Evolutionary conservation across 1,140 invertebrate species (phyloP).

Genomic region (Anastatus disparis): DNA sequence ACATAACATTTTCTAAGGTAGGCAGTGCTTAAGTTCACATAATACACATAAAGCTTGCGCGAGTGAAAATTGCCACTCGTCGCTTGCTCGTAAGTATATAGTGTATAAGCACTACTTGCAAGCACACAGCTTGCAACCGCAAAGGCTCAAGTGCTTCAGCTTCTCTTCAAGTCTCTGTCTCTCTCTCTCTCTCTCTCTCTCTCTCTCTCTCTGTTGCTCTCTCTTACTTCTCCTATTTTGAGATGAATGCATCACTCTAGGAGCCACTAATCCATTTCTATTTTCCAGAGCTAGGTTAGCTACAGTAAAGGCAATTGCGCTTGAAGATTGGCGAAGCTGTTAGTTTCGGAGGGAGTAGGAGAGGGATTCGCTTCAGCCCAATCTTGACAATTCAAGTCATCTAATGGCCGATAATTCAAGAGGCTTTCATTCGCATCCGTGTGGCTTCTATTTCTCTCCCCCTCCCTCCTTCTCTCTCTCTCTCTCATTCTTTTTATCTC

Average conservation of each 20-base stretch:
- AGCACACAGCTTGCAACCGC: too few species aligned
- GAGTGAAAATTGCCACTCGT: too few species aligned
- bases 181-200: too few species aligned
- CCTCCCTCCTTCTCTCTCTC: neutral
- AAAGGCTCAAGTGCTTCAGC: too few species aligned
- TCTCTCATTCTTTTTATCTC: neutral
- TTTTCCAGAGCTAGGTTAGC: neutral
- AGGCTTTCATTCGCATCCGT: slow-evolving; percentile 8
- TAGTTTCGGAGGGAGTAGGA: slow-evolving; percentile 2
- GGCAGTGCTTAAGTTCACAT: neutral
- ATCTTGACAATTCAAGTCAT: slow-evolving; percentile 37
- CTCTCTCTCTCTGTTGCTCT: too few species aligned
- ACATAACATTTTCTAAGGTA: too few species aligned
- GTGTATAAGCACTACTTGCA: too few species aligned
- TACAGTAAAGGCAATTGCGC: slow-evolving; percentile 2
- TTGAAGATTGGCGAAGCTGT: slow-evolving; percentile 16
- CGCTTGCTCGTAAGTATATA: too few species aligned
- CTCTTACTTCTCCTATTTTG: neutral
- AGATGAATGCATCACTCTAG: slow-evolving; percentile 1
- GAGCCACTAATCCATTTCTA: slow-evolving; percentile 29
- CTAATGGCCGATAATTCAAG: slow-evolving; percentile 36
- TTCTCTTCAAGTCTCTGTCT: too few species aligned
- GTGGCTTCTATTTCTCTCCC: neutral
- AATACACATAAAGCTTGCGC: neutral
- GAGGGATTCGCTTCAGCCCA: neutral